Conservation (phyloP, 2,113 vertebrate species). For the Lynx canadensis region DNA sequence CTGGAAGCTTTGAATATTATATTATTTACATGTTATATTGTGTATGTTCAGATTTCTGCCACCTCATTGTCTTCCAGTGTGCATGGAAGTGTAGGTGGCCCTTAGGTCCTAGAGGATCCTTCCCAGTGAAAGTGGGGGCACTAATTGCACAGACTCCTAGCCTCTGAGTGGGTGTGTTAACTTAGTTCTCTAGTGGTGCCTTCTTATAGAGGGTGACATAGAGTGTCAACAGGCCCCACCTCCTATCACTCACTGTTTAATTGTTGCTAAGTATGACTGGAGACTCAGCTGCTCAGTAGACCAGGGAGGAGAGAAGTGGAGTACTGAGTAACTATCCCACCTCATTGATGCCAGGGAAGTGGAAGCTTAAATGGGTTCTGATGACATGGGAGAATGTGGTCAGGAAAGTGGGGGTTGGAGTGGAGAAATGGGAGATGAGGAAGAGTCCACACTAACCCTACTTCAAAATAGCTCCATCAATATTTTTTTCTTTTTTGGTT, state of each 20-base stretch:
- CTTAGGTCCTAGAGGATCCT: background rate
- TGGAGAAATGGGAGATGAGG: background rate
- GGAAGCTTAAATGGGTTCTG: background rate
- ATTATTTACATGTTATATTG: background rate
- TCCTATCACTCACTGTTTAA: background rate
- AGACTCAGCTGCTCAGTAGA: background rate
- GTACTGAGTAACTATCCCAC: background rate
- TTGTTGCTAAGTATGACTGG: background rate
- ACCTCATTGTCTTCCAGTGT: background rate
- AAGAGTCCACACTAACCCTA: background rate
- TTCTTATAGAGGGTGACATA: background rate
- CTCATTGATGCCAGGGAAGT: background rate
- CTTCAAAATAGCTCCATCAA: no score
- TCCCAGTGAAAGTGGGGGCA: background rate
- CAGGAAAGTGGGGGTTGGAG: background rate
- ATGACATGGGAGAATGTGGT: background rate
- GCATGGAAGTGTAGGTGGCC: background rate
- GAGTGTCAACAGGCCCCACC: background rate
- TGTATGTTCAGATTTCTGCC: background rate
- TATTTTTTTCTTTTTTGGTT: no score
- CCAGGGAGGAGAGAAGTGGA: background rate
- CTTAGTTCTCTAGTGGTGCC: background rate
- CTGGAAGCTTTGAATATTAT: background rate
- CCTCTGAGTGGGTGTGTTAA: background rate
- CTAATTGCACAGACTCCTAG: background rate